Evolutionary conservation across 2,888 invertebrate species (phyloP).

Genomic region (Caenorhabditis imperialis): DNA sequence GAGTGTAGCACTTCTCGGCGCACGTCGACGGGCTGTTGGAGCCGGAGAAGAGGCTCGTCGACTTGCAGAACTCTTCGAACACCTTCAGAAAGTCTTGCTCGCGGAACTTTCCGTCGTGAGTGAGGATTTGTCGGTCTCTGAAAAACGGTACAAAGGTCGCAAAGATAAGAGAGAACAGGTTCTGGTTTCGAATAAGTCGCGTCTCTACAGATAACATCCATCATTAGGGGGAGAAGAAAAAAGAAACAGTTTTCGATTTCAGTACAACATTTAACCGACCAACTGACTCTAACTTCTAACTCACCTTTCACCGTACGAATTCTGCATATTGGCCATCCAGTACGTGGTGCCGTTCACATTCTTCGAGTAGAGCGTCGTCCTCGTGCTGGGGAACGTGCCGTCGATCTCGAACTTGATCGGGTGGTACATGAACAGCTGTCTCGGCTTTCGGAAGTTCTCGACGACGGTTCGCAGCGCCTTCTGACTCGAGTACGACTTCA

Average conservation of each 20-base stretch:
- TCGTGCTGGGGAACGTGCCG: conserved; percentile 43
- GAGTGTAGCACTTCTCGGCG: conserved; percentile 51
- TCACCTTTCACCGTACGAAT: conserved; percentile 15
- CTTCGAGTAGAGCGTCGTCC: conserved; percentile 37
- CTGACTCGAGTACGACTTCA: conserved; percentile 41
- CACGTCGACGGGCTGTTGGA: conserved; percentile 36
- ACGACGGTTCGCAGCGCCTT: conserved; percentile 53
- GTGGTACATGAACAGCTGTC: conserved; percentile 55
- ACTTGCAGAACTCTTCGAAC: conserved; percentile 47
- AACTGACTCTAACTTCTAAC: too few relatives aligned
- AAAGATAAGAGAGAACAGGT: neutral
- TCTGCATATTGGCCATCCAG: conserved; percentile 52
- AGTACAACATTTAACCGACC: too few relatives aligned
- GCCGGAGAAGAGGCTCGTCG: conserved; percentile 24
- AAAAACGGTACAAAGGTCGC: conserved; percentile 24
- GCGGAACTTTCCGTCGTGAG: conserved; percentile 53
- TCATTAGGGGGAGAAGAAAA: neutral
- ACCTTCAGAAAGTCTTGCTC: conserved; percentile 46
- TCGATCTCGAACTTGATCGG: conserved; percentile 54
- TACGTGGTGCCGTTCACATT: conserved; percentile 54
- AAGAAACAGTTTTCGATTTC: conserved; percentile 5
- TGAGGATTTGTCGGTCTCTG: conserved; percentile 52
- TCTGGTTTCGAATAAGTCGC: too few relatives aligned
- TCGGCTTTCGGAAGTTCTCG: conserved; percentile 55
- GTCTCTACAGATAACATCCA: too few relatives aligned